Conservation (phyloP, 1,140 invertebrate genomes). For the Hylyphantes graminicola region DNA sequence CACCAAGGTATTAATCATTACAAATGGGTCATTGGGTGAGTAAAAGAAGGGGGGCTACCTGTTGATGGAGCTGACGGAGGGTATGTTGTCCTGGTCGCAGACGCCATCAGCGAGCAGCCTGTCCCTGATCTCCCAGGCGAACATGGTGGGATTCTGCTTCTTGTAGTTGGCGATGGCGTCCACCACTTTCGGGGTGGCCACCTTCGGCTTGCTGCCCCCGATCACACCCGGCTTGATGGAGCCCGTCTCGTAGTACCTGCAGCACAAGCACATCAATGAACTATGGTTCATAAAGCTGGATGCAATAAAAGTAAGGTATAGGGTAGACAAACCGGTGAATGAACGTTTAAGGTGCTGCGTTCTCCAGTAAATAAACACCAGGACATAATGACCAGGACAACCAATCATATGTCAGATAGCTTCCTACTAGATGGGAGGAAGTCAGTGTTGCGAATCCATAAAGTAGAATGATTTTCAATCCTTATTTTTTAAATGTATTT, state of each 20-base stretch:
- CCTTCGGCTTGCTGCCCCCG: slow-evolving; percentile 98
- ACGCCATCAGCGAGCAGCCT: slow-evolving; percentile 95
- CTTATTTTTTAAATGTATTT: too few species aligned
- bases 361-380: too few species aligned
- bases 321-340: too few species aligned
- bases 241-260: slow-evolving; percentile 97
- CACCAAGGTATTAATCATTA: too few species aligned
- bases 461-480: too few species aligned
- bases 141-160: slow-evolving; percentile 99
- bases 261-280: slow-evolving; percentile 57
- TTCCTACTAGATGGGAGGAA: too few species aligned
- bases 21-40: neutral
- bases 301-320: neutral
- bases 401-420: too few species aligned
- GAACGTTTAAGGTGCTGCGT: too few species aligned
- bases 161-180: slow-evolving; percentile 99
- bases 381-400: too few species aligned
- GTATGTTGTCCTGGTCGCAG: slow-evolving; percentile 98
- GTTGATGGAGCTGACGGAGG: slow-evolving; percentile 98
- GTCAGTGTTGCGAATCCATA: too few species aligned
- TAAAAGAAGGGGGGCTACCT: slow-evolving; percentile 73
- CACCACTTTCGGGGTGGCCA: slow-evolving; percentile 97
- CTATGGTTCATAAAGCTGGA: neutral
- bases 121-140: slow-evolving; percentile 99
- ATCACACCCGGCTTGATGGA: slow-evolving; percentile 99